Evolutionary conservation across 2,797 vertebrate genomes (phyloP), one percentile per base, ranked within the genome.

Genomic region (Neosilurus hyrtlii): DNA sequence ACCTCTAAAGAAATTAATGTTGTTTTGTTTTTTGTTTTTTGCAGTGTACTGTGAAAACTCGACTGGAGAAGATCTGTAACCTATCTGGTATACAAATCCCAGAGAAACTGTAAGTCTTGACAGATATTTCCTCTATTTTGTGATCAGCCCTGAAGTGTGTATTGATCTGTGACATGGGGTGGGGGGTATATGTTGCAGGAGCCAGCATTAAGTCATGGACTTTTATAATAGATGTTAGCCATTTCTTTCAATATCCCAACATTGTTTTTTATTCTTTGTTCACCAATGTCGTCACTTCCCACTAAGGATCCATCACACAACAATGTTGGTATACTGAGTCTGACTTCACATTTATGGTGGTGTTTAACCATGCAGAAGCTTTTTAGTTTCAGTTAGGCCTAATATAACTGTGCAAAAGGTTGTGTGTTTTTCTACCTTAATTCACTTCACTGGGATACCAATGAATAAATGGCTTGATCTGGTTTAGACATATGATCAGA

Each of bases 41-140:
- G 49, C 78, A 80, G 78, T 65, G 61, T 26, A 85, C 86, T 88
- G 51, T 54, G 86, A 85, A 89, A 80, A 72, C 74, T 68, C 80
- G 77, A 89, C 84, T 67, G 43, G 81, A 77, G 86, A 82, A 82
- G 85, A 84, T 76, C 84, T 88, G 80, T 84, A 83, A 84, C 86
- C 81, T 77, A 78, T 79, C 85, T 78, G 43, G 65, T 51, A 37
- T 82, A 86, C 84, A 83, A 86, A 84, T 80, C 88, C 87, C 84
- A 37, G 54, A n/a, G 20, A 75, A 59, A 75, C 30, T 20, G 54
- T 75, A 59, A 75, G 56, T 75, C 56, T 35, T 37, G 18, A 37
- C 1, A 35, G 18, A 37, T 5, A 37, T 75, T 9, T 37, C 18
- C 30, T 75, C 30, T 75, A 22, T 30, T 43, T 56, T 26, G 20